These are phyloP conservation scores for Watsonalla cultraria DNA, from an alignment of 2,888 invertebrate genomes.

Conservation along the genomic window DNA sequence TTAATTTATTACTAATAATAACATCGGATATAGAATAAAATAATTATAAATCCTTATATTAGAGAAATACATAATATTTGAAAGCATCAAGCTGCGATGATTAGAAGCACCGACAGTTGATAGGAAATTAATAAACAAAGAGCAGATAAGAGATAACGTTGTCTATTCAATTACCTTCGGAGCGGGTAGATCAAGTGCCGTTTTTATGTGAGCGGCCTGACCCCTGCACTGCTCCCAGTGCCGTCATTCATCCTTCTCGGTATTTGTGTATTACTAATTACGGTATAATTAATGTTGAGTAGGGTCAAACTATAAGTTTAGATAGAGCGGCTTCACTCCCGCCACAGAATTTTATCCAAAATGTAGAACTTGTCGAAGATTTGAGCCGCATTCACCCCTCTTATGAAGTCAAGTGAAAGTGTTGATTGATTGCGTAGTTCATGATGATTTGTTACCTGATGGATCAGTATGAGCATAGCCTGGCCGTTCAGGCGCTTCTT, in stretches of 20 bases:
- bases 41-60: background rate
- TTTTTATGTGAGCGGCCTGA: conserved; percentile 48
- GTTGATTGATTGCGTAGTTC: no score
- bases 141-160: conserved; percentile 55
- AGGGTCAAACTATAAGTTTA: conserved; percentile 27
- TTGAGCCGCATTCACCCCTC: no score
- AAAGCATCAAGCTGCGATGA: conserved; percentile 13
- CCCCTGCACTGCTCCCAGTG: conserved; percentile 39
- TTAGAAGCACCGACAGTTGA: conserved; percentile 47
- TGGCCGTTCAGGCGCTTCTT: no score
- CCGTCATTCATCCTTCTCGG: conserved; percentile 32
- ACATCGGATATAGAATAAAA: no score
- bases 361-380: no score
- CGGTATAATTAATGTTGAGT: conserved; percentile 43
- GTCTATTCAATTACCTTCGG: conserved; percentile 59
- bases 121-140: conserved; percentile 63
- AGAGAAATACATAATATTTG: background rate
- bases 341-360: background rate
- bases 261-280: conserved; percentile 55
- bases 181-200: conserved; percentile 51
- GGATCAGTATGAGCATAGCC: no score
- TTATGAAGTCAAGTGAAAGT: no score
- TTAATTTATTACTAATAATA: no score
- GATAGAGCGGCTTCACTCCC: conserved; percentile 4
- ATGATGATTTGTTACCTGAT: no score